Evolutionary conservation across 2,888 invertebrate genomes (phyloP), one percentile per base, ranked within the genome.

Genomic region (Spodoptera exigua): DNA sequence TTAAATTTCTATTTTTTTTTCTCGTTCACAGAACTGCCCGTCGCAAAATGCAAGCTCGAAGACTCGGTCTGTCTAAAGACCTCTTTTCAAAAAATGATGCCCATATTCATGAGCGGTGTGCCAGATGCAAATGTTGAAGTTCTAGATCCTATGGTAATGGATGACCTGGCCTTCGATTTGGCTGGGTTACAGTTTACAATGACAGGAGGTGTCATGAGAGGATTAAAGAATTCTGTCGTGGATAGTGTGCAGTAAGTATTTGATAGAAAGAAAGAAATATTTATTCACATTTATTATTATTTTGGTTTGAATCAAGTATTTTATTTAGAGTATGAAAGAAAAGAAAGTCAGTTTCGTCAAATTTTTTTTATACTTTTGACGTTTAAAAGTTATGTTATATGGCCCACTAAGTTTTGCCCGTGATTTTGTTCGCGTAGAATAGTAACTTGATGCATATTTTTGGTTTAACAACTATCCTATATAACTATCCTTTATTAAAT

Each of bases 161-260:
- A 78, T 0, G 70, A 69, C 13, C 45, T 80, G 0, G 69, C 76
- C 14, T 61, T 85, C 12, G 78, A 85, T 1, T 39, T 84, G 5
- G 79, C 82, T 7, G 85, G 84, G 2, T 70, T 87, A 2, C 74
- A 81, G 37, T 69, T 83, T 12, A 66, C 76, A 2, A 17, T 86
- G 13, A 70, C 39, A 3, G 75, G 79, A 7, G 74, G 65, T 0
- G 27, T 44, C 10, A 34, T 83, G 53, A 82, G 76, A 36, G 82
- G 75, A 36, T 17, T 76, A 35, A 77, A 76, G 54, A 41, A 2
- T 39, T 18, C 64, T 1, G n/a, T 65, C 10, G 37, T 77, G 16
- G 78, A 77, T 12, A 39, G 17, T 0, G 58, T 62, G 11, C 53
- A 70, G 75, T 76, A 59, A 70, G 75, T 61, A 49, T 7, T 32